phyloP scores from a whole-genome alignment of 2,888 invertebrate species.

The Eristalis arbustorum region DNA sequence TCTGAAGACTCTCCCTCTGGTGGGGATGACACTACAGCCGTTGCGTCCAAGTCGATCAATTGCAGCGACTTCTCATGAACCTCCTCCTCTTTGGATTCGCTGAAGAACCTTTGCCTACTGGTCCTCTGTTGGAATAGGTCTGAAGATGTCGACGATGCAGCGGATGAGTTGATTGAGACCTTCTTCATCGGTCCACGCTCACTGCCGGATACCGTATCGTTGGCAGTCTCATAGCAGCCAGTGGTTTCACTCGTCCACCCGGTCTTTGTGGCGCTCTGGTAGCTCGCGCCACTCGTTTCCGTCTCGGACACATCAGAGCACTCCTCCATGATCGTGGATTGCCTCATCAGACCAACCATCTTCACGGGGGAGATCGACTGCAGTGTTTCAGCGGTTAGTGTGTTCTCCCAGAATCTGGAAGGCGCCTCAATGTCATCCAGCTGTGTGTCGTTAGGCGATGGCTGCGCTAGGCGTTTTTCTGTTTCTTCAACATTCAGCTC shows the following conservation, averaged over 20 bases:
- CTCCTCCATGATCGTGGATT: constrained; percentile 79
- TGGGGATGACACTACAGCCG: constrained; percentile 42
- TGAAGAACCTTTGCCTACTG: constrained; percentile 44
- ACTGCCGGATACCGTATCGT: constrained; percentile 72
- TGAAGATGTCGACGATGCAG: constrained; percentile 10
- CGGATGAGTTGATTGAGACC: constrained; percentile 4
- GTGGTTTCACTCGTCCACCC: constrained; percentile 67
- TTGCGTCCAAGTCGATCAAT: constrained; percentile 74
- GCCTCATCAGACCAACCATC: constrained; percentile 78
- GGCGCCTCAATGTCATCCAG: constrained; percentile 78
- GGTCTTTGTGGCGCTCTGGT: constrained; percentile 72
- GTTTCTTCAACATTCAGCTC: constrained; percentile 72
- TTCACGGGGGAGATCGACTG: constrained; percentile 77
- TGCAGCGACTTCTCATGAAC: constrained; percentile 69
- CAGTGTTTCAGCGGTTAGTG: constrained; percentile 71
- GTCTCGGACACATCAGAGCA: constrained; percentile 72
- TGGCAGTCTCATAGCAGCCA: constrained; percentile 77
- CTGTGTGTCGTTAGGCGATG: constrained; percentile 74
- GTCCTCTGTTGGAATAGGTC: constrained; percentile 45
- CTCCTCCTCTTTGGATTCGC: background rate
- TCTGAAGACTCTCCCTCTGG: background rate
- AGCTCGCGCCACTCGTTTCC: constrained; percentile 73
- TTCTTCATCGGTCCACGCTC: constrained; percentile 48
- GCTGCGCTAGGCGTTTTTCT: constrained; percentile 71
- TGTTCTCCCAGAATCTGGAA: constrained; percentile 78